Evolutionary conservation across 2,888 invertebrate genomes (phyloP), one percentile per base, ranked within the genome.

Genomic region (Meta bourneti): DNA sequence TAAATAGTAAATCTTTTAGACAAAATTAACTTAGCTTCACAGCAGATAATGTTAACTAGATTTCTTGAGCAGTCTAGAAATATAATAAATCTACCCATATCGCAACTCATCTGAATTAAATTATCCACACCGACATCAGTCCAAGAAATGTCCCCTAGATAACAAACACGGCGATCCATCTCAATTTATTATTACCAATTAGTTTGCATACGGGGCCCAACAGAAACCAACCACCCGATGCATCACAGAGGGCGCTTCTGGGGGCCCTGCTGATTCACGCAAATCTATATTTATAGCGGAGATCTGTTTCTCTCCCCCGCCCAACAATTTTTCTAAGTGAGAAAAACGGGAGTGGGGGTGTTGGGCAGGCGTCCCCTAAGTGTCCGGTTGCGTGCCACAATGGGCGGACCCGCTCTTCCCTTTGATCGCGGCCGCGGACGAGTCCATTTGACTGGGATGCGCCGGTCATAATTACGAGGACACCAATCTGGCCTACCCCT

Each of bases 281-380:
- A 34, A 34, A 34, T 34, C 34, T 34, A 34, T 34, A 34, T 34
- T 34, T 34, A 34, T 34, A 34, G 34, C 34, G 34, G 20, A 48
- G 74, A 84, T 90, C 72, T 79, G 83, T 90, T 81, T 71, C 75
- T 48, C 7, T 19, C 16, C 72, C 80, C 80, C 86, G 69, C 90
- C 90, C 80, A 90, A 81, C 86, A 86, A 90, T 90, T 90, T 86
- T 52, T 86, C 70, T 69, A 90, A 90, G 85, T 85, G 90, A 85
- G 74, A 90, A 85, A 80, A 85, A 69, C 20, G 34, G 74, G 48
- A 34, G 34, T 34, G 52, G 78, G 71, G 71, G 20, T 5, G 74
- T 20, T 48, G 34, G 69, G 82, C 48, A 74, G 72, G 70, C 48
- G 71, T 82, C 82, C 69, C 75, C 78, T 89, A 86, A 86, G 86